These are phyloP conservation scores for Acrocyrtus sp. DNA, from an alignment of 2,888 invertebrate genomes.

Conservation along the genomic window DNA sequence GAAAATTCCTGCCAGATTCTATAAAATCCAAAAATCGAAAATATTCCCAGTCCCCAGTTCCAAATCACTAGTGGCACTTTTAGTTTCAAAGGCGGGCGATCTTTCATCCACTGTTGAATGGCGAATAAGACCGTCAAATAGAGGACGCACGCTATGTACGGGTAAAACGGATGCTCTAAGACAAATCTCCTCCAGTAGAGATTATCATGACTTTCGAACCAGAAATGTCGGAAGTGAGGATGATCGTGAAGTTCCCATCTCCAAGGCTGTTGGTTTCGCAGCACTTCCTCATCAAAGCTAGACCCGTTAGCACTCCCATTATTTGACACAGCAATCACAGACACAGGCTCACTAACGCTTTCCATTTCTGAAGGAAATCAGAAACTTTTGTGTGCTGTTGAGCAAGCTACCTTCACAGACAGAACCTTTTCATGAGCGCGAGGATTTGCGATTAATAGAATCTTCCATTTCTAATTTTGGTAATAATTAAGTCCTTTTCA, in stretches of 20 bases:
- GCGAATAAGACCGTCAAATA: conserved; percentile 36
- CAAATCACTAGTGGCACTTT: conserved; percentile 87
- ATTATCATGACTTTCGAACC: conserved; percentile 43
- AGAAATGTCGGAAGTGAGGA: conserved; percentile 22
- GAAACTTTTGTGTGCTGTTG: no score
- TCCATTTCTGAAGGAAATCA: no score
- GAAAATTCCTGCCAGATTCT: conserved; percentile 19
- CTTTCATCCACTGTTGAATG: conserved; percentile 87
- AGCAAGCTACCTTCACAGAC: no score
- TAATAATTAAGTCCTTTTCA: no score
- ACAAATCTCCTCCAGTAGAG: conserved; percentile 36
- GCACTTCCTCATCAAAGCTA: conserved; percentile 25
- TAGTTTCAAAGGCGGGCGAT: conserved; percentile 88
- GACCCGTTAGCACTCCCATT: no score
- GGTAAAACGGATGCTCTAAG: conserved; percentile 28
- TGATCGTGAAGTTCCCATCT: conserved; percentile 24
- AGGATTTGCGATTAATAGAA: no score
- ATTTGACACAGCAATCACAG: no score
- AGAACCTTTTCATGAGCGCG: no score
- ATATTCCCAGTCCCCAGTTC: conserved; percentile 86
- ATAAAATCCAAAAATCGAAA: conserved; percentile 36
- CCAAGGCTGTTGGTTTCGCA: conserved; percentile 32
- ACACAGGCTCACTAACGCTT: no score
- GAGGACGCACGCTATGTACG: conserved; percentile 26
- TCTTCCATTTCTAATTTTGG: no score